Percentiles rank a stretch among this genome's conserved stretches.
phyloP scores from a whole-genome alignment of 2,888 invertebrate species.

The Tethea ocularis region DNA sequence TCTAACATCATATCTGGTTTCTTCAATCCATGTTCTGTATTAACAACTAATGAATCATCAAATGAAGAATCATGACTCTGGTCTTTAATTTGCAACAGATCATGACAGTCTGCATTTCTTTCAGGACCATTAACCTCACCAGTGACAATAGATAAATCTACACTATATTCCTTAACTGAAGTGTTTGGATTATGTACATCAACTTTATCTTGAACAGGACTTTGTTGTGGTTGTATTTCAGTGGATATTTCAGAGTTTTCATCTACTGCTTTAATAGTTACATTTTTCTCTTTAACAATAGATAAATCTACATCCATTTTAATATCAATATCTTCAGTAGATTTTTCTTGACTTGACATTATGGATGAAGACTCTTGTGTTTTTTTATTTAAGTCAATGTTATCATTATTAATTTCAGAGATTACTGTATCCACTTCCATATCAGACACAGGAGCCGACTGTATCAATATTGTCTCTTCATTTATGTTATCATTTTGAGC shows the following conservation, averaged over 20 bases:
- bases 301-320: conserved; percentile 14
- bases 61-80: neutral
- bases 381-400: conserved; percentile 17
- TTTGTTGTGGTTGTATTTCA: neutral
- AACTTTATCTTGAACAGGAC: neutral
- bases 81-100: conserved; percentile 1
- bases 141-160: conserved; percentile 7
- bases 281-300: neutral
- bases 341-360: neutral
- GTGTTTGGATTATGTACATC: conserved; percentile 14
- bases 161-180: conserved; percentile 5
- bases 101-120: neutral
- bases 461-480: neutral
- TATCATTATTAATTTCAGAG: neutral
- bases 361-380: neutral
- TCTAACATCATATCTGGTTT: conserved; percentile 70
- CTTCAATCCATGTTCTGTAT: conserved; percentile 50
- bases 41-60: conserved; percentile 15
- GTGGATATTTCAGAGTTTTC: neutral
- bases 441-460: neutral
- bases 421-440: neutral
- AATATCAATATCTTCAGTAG: conserved; percentile 18
- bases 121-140: conserved; percentile 8
- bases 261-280: neutral
- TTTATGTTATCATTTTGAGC: neutral